Percentiles rank a stretch among this genome's conserved stretches.
Conservation (phyloP, 2,113 vertebrate genomes). For the Hylia prasina region DNA sequence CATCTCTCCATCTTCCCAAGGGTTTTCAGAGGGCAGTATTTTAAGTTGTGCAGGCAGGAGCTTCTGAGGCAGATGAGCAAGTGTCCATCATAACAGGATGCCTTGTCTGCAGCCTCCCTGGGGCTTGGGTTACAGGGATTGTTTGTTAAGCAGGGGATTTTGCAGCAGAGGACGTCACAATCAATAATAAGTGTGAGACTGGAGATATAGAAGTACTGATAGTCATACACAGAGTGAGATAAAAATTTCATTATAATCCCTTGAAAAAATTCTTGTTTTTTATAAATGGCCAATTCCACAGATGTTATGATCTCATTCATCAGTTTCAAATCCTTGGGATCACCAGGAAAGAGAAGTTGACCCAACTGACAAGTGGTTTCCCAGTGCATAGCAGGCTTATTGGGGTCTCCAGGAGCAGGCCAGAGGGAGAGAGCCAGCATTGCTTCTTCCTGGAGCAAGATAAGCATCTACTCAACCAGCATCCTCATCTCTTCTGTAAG, state of each 20-base stretch:
- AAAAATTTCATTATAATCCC: neutral
- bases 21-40: neutral
- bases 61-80: neutral
- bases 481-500: neutral
- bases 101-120: neutral
- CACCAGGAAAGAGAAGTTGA: neutral
- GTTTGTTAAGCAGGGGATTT: neutral
- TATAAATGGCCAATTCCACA: neutral
- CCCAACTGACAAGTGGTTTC: neutral
- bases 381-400: neutral
- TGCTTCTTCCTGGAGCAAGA: neutral
- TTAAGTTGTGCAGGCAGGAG: neutral
- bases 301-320: neutral
- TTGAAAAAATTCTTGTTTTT: neutral
- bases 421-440: accelerated
- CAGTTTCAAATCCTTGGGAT: neutral
- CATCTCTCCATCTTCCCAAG: neutral
- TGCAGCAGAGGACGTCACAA: neutral
- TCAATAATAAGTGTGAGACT: neutral
- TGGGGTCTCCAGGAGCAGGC: neutral
- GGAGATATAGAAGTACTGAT: neutral
- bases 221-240: neutral
- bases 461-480: neutral
- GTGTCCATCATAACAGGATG: neutral
- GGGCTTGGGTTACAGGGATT: neutral